These are phyloP conservation scores for Hydrocynus forskahlii DNA, from an alignment of 2,797 vertebrate genomes.

Conservation along the genomic window DNA sequence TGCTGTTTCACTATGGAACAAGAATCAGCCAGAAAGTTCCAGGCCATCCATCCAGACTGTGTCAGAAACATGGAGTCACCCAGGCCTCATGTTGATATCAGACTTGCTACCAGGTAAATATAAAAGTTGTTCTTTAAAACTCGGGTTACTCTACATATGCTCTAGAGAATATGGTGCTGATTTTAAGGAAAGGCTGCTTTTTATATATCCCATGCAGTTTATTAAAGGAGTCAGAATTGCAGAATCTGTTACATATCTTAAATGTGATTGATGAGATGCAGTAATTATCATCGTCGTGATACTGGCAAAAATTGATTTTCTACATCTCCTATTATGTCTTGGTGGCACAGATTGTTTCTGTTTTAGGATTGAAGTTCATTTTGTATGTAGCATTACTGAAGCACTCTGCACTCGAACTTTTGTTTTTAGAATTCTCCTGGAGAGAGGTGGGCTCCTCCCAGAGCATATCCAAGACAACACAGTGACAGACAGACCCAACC, in stretches of 20 bases:
- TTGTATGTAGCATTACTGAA: slow-evolving; percentile 4
- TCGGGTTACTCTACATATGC: not conserved
- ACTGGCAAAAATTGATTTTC: not conserved
- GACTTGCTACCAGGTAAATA: slow-evolving; percentile 87
- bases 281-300: not conserved
- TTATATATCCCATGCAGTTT: not conserved
- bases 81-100: slow-evolving; percentile 83
- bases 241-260: not conserved
- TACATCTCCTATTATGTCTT: too few species aligned
- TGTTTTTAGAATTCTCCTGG: slow-evolving; percentile 84
- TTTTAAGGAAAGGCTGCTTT: slow-evolving; percentile 1
- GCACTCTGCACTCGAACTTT: not conserved
- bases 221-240: slow-evolving; percentile 3
- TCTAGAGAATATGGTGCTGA: slow-evolving; percentile 17
- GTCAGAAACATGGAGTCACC: slow-evolving; percentile 75
- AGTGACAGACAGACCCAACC: slow-evolving; percentile 64
- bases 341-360: not conserved
- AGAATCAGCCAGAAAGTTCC: slow-evolving; percentile 79
- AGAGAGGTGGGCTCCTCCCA: slow-evolving; percentile 84
- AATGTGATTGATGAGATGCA: not conserved
- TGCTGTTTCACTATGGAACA: slow-evolving; percentile 88
- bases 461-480: slow-evolving; percentile 86
- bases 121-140: not conserved
- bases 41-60: slow-evolving; percentile 82
- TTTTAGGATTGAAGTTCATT: not conserved